Conservation (phyloP, 2,888 invertebrate species). For the Drosophila silvestris region DNA sequence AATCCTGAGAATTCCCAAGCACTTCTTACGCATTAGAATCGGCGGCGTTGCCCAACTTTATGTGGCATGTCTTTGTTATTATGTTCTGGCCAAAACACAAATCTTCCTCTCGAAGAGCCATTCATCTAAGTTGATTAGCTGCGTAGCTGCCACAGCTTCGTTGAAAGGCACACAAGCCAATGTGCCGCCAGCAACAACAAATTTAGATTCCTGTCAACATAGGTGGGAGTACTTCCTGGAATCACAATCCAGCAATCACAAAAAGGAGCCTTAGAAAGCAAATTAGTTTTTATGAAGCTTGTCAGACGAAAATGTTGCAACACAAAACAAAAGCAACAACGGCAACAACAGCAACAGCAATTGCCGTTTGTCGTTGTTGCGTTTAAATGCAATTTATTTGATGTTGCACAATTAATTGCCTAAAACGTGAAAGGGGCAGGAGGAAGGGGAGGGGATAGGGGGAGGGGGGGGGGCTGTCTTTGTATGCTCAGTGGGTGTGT, state of each 20-base stretch:
- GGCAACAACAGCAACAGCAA: constrained; percentile 28
- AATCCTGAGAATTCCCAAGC: background rate
- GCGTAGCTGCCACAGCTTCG: constrained; percentile 24
- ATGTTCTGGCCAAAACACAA: constrained; percentile 6
- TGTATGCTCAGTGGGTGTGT: constrained; percentile 58
- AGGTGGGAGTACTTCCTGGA: constrained; percentile 48
- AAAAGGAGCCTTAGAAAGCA: constrained; percentile 51
- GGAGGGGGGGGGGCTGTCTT: background rate
- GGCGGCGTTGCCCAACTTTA: background rate
- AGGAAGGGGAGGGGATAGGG: background rate
- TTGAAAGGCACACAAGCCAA: constrained; percentile 34
- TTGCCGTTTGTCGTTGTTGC: constrained; percentile 46
- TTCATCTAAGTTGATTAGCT: constrained; percentile 43
- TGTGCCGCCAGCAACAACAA: constrained; percentile 21
- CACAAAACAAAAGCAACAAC: constrained; percentile 20
- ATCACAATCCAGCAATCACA: constrained; percentile 13
- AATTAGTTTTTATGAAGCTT: constrained; percentile 72
- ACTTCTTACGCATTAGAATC: background rate
- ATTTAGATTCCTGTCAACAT: constrained; percentile 8
- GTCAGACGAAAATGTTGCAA: constrained; percentile 56
- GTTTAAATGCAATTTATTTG: constrained; percentile 75
- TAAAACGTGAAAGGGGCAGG: constrained; percentile 35
- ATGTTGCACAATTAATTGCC: constrained; percentile 80
- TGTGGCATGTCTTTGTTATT: constrained; percentile 1
- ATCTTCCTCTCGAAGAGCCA: constrained; percentile 15